These are phyloP conservation scores for Rhizomys pruinosus DNA, from an alignment of 2,113 vertebrate species.

Conservation along the genomic window DNA sequence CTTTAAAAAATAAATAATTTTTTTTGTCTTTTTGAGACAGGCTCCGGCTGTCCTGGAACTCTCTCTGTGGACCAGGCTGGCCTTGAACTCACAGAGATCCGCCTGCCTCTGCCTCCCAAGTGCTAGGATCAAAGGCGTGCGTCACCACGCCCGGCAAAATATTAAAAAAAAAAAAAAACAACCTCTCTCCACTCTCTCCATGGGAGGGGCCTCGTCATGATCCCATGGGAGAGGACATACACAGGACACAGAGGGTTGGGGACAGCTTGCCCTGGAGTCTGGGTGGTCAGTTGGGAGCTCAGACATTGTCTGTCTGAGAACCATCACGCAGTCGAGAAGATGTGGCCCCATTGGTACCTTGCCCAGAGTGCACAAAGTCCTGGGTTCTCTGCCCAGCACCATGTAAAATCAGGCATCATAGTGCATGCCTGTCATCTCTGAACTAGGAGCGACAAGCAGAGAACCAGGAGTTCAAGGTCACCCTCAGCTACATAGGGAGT, in stretches of 20 bases:
- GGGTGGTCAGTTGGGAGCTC: neutral
- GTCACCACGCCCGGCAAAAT: no score
- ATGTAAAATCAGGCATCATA: neutral
- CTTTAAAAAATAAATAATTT: no score
- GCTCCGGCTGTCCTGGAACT: no score
- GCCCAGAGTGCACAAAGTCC: neutral
- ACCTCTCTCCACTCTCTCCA: neutral
- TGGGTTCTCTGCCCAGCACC: neutral
- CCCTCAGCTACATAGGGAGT: neutral
- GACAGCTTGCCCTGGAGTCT: neutral
- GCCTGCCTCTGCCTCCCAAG: no score
- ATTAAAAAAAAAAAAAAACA: no score
- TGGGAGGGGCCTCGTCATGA: neutral
- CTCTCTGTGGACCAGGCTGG: no score
- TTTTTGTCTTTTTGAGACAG: no score
- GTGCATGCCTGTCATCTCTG: neutral
- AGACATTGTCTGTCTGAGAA: neutral
- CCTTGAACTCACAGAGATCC: no score
- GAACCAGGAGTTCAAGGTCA: neutral
- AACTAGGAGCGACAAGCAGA: neutral
- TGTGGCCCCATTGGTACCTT: neutral
- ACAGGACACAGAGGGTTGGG: neutral
- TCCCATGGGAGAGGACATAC: neutral
- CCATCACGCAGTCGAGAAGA: neutral
- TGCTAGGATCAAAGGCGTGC: no score